Evolutionary conservation across 1,140 invertebrate species (phyloP).

Genomic region (Drosophila sechellia): DNA sequence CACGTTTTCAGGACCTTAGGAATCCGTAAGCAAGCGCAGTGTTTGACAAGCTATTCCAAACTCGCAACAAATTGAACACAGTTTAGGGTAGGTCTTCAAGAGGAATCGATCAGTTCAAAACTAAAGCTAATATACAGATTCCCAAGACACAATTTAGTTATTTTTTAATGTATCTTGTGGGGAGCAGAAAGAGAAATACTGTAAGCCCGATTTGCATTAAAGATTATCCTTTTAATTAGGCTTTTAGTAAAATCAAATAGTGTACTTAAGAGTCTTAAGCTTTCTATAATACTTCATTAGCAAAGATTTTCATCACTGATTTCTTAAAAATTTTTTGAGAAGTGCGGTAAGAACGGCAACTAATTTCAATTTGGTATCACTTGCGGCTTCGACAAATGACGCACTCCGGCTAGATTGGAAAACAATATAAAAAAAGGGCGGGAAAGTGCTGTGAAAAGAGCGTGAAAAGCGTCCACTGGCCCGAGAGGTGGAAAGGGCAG

Average conservation of each 20-base stretch:
- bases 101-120: conserved; percentile 45
- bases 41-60: conserved; percentile 9
- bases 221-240: neutral
- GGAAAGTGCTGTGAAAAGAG: conserved; percentile 60
- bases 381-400: conserved; percentile 58
- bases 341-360: conserved; percentile 24
- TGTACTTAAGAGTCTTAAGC: neutral
- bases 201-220: no score
- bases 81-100: neutral
- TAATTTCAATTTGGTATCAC: conserved; percentile 65
- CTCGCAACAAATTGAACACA: conserved; percentile 3
- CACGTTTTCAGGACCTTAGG: conserved; percentile 42
- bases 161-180: neutral
- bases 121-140: conserved; percentile 6
- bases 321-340: no score
- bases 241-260: neutral
- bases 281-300: no score
- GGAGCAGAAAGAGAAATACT: neutral
- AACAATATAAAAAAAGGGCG: conserved; percentile 52
- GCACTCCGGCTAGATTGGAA: conserved; percentile 64
- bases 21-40: conserved; percentile 9
- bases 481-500: conserved; percentile 5
- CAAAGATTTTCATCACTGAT: no score
- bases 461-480: conserved; percentile 53
- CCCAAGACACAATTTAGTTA: neutral